Percentiles rank a stretch among this genome's conserved stretches.
phyloP scores from a whole-genome alignment of 64 coral and sea anemone genomes.

The Catalaphyllia jardinei region DNA sequence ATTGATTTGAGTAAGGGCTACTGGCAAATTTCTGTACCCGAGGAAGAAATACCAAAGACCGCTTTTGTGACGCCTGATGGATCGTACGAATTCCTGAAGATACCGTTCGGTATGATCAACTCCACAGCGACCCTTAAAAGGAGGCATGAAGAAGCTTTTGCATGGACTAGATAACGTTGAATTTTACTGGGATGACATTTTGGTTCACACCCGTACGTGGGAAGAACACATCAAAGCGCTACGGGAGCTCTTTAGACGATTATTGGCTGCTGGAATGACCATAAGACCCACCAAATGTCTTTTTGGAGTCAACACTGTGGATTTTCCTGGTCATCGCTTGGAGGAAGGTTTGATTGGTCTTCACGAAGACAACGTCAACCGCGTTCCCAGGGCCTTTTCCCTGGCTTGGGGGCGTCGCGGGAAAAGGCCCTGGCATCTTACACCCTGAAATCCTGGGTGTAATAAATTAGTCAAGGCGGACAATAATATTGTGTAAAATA shows the following conservation, averaged over 20 bases:
- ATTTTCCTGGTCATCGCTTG: constrained; percentile 34
- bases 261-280: constrained; percentile 7
- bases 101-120: constrained; percentile 49
- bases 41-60: constrained; percentile 26
- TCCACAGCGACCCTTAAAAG: constrained; percentile 23
- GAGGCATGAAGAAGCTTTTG: constrained; percentile 2
- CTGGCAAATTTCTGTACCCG: constrained; percentile 47
- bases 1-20: constrained; percentile 65
- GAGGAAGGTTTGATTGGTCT: constrained; percentile 27
- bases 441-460: no score
- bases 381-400: no score
- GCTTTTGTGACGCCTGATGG: constrained; percentile 36
- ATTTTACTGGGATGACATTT: constrained; percentile 38
- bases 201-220: constrained; percentile 25
- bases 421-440: no score
- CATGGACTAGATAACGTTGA: not conserved
- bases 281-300: constrained; percentile 24
- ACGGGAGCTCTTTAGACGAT: not conserved
- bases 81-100: constrained; percentile 37
- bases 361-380: constrained; percentile 22
- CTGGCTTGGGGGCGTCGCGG: no score
- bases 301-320: constrained; percentile 6
- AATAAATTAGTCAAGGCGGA: no score
- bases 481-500: no score
- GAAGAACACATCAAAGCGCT: constrained; percentile 14